Evolutionary conservation across 2,797 vertebrate species (phyloP).

Genomic region (Atherinosoma microstoma): DNA sequence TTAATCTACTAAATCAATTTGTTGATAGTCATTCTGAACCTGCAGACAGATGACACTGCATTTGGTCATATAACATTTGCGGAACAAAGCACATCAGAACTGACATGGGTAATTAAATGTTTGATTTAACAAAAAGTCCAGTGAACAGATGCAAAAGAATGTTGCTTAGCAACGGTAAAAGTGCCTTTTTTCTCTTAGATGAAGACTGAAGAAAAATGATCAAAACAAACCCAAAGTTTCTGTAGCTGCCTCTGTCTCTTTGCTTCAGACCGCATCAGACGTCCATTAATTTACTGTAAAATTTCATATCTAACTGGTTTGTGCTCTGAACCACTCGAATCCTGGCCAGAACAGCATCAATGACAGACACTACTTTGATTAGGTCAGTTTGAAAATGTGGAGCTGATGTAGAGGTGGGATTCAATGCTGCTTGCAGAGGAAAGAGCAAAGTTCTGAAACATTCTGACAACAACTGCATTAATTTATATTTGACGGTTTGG

Average conservation of each 20-base stretch:
- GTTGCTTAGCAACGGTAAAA: slow-evolving; percentile 54
- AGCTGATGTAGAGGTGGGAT: background rate
- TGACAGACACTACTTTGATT: background rate
- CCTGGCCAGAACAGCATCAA: background rate
- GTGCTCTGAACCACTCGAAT: slow-evolving; percentile 4
- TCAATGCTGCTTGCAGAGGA: background rate
- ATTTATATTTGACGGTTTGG: background rate
- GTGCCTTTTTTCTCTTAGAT: slow-evolving; percentile 18
- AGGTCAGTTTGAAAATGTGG: background rate
- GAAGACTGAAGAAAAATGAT: slow-evolving; percentile 37
- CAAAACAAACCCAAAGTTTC: slow-evolving; percentile 44
- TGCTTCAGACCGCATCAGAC: slow-evolving; percentile 13
- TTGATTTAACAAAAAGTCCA: slow-evolving; percentile 43
- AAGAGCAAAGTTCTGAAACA: background rate
- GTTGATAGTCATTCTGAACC: background rate
- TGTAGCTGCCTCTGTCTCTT: slow-evolving; percentile 37
- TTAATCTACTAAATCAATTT: slow-evolving; percentile 26
- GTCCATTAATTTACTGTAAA: background rate
- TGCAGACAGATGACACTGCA: slow-evolving; percentile 5
- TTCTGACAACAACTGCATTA: background rate
- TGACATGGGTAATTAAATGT: slow-evolving; percentile 19
- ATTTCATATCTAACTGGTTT: slow-evolving; percentile 8
- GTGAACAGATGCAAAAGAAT: slow-evolving; percentile 38
- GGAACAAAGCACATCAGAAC: slow-evolving; percentile 11
- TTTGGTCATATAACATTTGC: slow-evolving; percentile 8